Conservation (phyloP, 2,888 invertebrate genomes). For the Lochmaea capreae region DNA sequence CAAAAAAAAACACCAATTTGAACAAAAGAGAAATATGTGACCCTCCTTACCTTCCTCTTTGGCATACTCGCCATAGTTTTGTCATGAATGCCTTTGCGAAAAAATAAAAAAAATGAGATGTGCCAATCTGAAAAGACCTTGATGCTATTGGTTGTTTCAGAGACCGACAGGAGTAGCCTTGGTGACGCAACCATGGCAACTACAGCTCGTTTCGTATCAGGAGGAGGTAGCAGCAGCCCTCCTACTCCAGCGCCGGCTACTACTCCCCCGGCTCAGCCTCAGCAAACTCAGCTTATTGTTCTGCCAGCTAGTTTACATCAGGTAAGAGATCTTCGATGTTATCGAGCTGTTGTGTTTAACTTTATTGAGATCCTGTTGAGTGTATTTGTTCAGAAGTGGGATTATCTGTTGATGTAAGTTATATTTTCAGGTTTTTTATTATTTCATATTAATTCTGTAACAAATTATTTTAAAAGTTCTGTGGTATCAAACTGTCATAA, state of each 20-base stretch:
- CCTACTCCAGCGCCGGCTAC: constrained; percentile 64
- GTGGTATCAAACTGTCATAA: too few relatives aligned
- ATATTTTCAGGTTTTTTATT: neutral
- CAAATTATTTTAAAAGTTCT: neutral
- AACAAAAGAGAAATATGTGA: neutral
- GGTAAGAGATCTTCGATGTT: constrained; percentile 56
- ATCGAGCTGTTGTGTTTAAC: neutral
- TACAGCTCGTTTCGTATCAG: constrained; percentile 69
- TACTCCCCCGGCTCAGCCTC: constrained; percentile 64
- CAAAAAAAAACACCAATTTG: neutral
- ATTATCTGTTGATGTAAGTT: constrained; percentile 3
- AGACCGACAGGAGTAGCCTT: constrained; percentile 63
- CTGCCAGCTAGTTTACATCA: constrained; percentile 66
- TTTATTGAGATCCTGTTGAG: neutral
- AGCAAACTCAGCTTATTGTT: constrained; percentile 66
- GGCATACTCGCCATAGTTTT: constrained; percentile 1
- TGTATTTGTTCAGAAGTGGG: neutral
- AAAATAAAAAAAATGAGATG: constrained; percentile 17
- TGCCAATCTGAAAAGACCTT: constrained; percentile 15
- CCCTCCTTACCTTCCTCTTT: constrained; percentile 7
- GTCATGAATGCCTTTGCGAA: constrained; percentile 15
- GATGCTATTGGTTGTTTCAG: constrained; percentile 59
- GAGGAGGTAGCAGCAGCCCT: constrained; percentile 68
- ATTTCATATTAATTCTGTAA: neutral
- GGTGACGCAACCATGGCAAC: constrained; percentile 67